Base-by-base conservation (phyloP, 2,888 invertebrate genomes). In the Cistogaster globosa region DNA sequence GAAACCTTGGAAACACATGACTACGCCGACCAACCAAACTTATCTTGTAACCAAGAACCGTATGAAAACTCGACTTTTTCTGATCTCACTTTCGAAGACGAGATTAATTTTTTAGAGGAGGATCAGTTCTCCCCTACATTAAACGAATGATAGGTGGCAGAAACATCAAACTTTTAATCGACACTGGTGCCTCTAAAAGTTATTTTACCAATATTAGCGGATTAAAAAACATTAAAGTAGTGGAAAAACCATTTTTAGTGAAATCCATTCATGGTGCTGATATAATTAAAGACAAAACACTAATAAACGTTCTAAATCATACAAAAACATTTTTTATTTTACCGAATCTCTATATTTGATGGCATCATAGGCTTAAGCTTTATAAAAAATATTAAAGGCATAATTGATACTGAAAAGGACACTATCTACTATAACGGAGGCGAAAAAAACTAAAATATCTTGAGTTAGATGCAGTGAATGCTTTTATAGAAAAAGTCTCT, bases 311-410 rank as follows among this genome's bases (percentile, higher is more conserved):
- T 9, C 32, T 68, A n/a, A 53, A 32, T 53, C 22, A 18, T 32
- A 53, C 67, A 7, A 20, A 53, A 36, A 18, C 36, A 6, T n/a
- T 51, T 68, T 67, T 16, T 68, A 12, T 68, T 18, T 18, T 68
- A 1, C 26, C 22, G 11, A 26, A 63, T 48, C 45, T 11, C 18
- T 2, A 1, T 36, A 4, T 60, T 60, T 36, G 36, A 60, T 11
- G 58, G 58, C 9, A 60, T 60, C 32, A 36, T 60, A 36, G 58
- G 58, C 2, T 36, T 60, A 18, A 9, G 18, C 18, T 36, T 60
- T 11, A 32, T 60, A 5, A 60, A 18, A 18, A n/a, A 2, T 8
- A 60, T 18, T 32, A 0, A 32, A 7, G 36, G 14, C 11, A 26
- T 55, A 5, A 55, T 55, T 22, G 55, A 55, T 9, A 55, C 55